A percentile compares a stretch with the other conserved stretches of the same genome.
Evolutionary conservation across 2,797 vertebrate species (phyloP).

Genomic region (Columba guinea): DNA sequence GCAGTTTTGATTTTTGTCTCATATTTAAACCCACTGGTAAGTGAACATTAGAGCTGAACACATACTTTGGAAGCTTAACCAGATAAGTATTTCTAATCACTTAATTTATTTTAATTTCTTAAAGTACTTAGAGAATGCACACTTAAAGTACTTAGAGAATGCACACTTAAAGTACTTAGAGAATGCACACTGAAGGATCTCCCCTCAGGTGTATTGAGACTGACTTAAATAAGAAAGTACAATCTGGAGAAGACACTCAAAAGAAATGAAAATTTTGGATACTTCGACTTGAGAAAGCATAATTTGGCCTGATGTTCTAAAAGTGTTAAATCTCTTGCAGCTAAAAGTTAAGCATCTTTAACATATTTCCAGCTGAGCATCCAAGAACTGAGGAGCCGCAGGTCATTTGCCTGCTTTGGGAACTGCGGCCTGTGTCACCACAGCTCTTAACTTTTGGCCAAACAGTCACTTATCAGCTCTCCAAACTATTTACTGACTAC

Average conservation of each 20-base stretch:
- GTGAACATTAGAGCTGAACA: background rate
- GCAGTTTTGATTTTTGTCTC: background rate
- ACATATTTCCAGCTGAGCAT: background rate
- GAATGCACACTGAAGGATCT: background rate
- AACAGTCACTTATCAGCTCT: background rate
- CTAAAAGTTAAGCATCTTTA: background rate
- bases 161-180: background rate
- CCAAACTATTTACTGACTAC: background rate
- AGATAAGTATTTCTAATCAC: background rate
- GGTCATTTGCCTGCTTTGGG: background rate
- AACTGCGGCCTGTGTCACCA: background rate
- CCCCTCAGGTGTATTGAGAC: background rate
- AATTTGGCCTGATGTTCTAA: background rate
- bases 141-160: background rate
- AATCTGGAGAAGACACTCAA: background rate
- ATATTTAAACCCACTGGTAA: background rate
- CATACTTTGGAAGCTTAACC: background rate
- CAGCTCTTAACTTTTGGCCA: background rate
- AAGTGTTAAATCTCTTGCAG: background rate
- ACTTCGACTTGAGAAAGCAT: background rate
- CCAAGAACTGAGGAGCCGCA: background rate
- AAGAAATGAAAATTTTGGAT: background rate
- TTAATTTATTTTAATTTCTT: constrained; percentile 12
- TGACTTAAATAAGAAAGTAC: background rate
- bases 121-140: background rate